A percentile compares a stretch with the other conserved stretches of the same genome.
These are phyloP conservation scores for Pyrochroa serraticornis DNA, from an alignment of 2,888 invertebrate species.

Conservation along the genomic window DNA sequence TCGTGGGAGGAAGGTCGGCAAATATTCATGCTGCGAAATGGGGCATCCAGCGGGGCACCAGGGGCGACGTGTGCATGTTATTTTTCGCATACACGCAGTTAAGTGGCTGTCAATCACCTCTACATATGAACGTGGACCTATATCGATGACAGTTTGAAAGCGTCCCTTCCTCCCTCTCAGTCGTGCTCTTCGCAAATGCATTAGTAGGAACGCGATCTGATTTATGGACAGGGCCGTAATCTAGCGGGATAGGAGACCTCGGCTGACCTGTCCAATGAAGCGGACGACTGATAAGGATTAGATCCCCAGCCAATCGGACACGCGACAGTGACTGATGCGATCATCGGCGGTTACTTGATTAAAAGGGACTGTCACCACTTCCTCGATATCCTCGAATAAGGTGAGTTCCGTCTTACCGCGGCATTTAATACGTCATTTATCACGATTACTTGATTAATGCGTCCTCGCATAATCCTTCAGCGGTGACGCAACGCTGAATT, in stretches of 20 bases:
- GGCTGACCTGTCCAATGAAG: slow-evolving; percentile 56
- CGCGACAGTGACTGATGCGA: slow-evolving; percentile 56
- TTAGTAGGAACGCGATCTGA: slow-evolving; percentile 39
- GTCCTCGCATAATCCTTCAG: slow-evolving; percentile 9
- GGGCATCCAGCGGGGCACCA: slow-evolving; percentile 19
- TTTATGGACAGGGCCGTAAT: slow-evolving; percentile 53
- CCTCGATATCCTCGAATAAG: slow-evolving; percentile 35
- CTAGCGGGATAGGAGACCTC: slow-evolving; percentile 48
- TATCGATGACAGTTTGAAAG: slow-evolving; percentile 36
- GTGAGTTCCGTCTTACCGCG: slow-evolving; percentile 40
- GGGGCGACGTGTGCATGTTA: slow-evolving; percentile 32
- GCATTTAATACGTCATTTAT: slow-evolving; percentile 55
- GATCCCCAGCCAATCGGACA: slow-evolving; percentile 50
- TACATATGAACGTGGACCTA: slow-evolving; percentile 30
- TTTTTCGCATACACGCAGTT: slow-evolving; percentile 36
- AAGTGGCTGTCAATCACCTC: slow-evolving; percentile 47
- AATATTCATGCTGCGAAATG: slow-evolving; percentile 36
- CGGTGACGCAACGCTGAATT: slow-evolving; percentile 1
- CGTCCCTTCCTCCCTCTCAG: neutral
- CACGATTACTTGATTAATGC: slow-evolving; percentile 53
- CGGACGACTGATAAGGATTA: slow-evolving; percentile 56
- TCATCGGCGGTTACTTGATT: slow-evolving; percentile 56
- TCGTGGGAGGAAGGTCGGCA: slow-evolving; percentile 31
- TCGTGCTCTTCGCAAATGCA: slow-evolving; percentile 15
- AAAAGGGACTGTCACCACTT: slow-evolving; percentile 52